Evolutionary conservation across 1,140 invertebrate species (phyloP).

Genomic region (Aphelinus atriplicis): DNA sequence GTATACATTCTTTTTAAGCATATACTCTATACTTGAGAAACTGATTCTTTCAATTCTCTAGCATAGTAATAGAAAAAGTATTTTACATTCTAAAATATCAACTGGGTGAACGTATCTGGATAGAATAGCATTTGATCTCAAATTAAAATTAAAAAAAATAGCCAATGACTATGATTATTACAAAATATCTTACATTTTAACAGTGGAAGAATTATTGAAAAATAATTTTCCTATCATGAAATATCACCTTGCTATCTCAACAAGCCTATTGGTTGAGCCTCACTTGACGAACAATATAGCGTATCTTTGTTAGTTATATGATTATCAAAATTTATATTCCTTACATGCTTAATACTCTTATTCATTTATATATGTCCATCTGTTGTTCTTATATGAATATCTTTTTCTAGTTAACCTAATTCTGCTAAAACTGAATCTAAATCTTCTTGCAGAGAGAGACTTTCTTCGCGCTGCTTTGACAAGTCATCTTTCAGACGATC

Average conservation of each 20-base stretch:
- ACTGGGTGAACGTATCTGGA: constrained; percentile 8
- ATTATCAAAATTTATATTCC: neutral
- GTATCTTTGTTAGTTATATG: neutral
- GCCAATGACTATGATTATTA: constrained; percentile 54
- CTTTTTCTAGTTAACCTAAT: constrained; percentile 65
- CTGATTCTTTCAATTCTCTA: constrained; percentile 7
- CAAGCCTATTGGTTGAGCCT: neutral
- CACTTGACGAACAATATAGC: neutral
- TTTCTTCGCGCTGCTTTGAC: constrained; percentile 81
- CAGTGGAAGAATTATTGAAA: constrained; percentile 43
- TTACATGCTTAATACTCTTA: neutral
- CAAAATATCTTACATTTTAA: constrained; percentile 56
- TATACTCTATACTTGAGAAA: constrained; percentile 8
- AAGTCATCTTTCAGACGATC: constrained; percentile 87
- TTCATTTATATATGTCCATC: constrained; percentile 30
- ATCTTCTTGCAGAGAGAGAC: constrained; percentile 79
- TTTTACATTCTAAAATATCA: constrained; percentile 18
- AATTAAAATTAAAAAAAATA: constrained; percentile 12
- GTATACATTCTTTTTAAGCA: constrained; percentile 24
- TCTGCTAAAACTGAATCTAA: constrained; percentile 83
- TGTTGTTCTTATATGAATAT: constrained; percentile 23
- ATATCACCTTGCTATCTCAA: constrained; percentile 10
- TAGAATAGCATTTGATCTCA: constrained; percentile 1
- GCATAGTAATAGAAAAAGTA: constrained; percentile 23
- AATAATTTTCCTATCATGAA: neutral